Evolutionary conservation across 2,888 invertebrate genomes (phyloP), one percentile per base, ranked within the genome.

Genomic region (Drosophila neotestacea): DNA sequence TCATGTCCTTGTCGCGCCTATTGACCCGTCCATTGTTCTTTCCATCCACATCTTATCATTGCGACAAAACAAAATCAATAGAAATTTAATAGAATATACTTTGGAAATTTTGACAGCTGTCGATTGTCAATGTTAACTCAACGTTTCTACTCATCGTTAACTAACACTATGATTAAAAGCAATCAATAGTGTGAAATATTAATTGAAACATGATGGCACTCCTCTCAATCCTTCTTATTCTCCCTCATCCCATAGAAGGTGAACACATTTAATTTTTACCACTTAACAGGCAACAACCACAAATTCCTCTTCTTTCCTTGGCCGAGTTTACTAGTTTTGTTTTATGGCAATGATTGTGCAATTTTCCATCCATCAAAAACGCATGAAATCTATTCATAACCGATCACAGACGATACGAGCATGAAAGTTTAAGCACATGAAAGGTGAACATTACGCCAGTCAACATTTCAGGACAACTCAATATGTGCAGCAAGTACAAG

Each of bases 151-250:
- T 63, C 61, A 51, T 47, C 34, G 11, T 34, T 48, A 73, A 36
- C 46, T 48, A 70, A 58, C 52, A 65, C 41, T 41, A 78, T 76
- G 73, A 89, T 78, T 68, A 70, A 68, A 65, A 44, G 11, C 68
- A 89, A 89, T 87, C 79, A 84, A 84, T 54, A 54, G 68, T 72
- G 71, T 79, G 70, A 85, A 84, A 89, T 87, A 87, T 81, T 84
- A 72, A 84, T 89, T 85, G 65, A 76, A 66, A 11, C 48, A 50
- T 48, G 38, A 46, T 51, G 16, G 16, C 36, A 42, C 34, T 7
- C 4, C 13, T 9, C n/a, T 16, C 22, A 2, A 7, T 6, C 30
- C 16, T 4, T 3, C 34, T 4, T 22, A 22, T 4, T 6, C 30
- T 32, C 32, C 32, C 32, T 7, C 30, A 4, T 5, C 16, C 28